Conservation (phyloP, 2,113 vertebrate species). For the Hippocampus barbouri region DNA sequence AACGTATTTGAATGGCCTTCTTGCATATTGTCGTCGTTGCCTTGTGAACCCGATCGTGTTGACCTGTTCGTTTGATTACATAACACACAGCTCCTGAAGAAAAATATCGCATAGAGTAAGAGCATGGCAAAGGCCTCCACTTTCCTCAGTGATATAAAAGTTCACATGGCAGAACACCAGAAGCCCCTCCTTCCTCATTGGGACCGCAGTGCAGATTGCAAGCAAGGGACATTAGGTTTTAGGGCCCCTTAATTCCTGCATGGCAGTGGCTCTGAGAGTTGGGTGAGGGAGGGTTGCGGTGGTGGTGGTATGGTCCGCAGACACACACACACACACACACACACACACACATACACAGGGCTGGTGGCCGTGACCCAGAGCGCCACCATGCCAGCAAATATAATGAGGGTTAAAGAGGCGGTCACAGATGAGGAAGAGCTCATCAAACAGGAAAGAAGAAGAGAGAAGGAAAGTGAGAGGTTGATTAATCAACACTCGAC, state of each 20-base stretch:
- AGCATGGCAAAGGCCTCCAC: neutral
- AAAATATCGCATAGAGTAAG: neutral
- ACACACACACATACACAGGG: slow-evolving; percentile 1
- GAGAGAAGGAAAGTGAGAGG: slow-evolving; percentile 35
- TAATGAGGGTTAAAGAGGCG: slow-evolving; percentile 72
- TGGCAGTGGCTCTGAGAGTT: slow-evolving; percentile 39
- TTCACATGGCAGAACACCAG: slow-evolving; percentile 69
- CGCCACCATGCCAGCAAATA: slow-evolving; percentile 35
- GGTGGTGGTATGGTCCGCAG: neutral
- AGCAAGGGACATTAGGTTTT: slow-evolving; percentile 73
- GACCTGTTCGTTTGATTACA: neutral
- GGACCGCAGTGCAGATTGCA: slow-evolving; percentile 63
- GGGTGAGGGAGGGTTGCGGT: neutral
- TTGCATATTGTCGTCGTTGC: neutral
- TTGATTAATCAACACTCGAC: slow-evolving; percentile 65
- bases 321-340: neutral
- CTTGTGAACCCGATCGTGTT: neutral
- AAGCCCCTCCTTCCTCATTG: slow-evolving; percentile 50
- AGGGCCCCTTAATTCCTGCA: slow-evolving; percentile 64
- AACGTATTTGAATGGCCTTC: neutral
- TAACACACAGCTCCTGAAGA: neutral
- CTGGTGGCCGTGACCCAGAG: slow-evolving; percentile 49
- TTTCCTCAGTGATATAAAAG: slow-evolving; percentile 53
- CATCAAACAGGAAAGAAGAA: slow-evolving; percentile 50
- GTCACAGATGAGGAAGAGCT: slow-evolving; percentile 64